Evolutionary conservation across 2,888 invertebrate species (phyloP).

Genomic region (Lasiommata megera): DNA sequence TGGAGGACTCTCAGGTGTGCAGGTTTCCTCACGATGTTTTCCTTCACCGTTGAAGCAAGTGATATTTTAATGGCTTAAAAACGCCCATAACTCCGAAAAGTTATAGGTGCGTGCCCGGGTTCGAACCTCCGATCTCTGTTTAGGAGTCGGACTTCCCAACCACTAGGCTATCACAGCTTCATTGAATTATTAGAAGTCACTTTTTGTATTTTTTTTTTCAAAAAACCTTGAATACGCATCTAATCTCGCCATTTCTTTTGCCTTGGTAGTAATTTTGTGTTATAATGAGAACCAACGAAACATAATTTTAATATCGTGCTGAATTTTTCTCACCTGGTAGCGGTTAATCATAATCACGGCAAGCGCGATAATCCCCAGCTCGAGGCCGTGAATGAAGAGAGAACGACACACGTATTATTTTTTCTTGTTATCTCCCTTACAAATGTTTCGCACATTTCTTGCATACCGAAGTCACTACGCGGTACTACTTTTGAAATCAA

Average conservation of each 20-base stretch:
- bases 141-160: too few species aligned
- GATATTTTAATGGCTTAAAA: too few species aligned
- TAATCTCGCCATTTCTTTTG: conserved; percentile 5
- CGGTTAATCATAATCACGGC: conserved; percentile 67
- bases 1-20: too few species aligned
- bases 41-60: too few species aligned
- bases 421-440: conserved; percentile 51
- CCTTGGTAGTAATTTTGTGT: conserved; percentile 38
- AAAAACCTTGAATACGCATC: conserved; percentile 6
- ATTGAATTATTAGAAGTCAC: too few species aligned
- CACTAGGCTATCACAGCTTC: too few species aligned
- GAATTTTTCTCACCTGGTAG: conserved; percentile 51
- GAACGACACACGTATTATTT: conserved; percentile 59
- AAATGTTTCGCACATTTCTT: conserved; percentile 44
- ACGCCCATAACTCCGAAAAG: too few species aligned
- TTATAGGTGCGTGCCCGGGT: too few species aligned
- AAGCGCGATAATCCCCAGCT: conserved; percentile 61
- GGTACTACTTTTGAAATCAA: too few species aligned
- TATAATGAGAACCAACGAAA: conserved; percentile 52
- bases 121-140: too few species aligned
- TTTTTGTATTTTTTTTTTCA: not conserved
- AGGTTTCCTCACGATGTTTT: too few species aligned
- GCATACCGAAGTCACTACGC: conserved; percentile 26
- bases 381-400: conserved; percentile 51
- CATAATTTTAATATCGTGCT: conserved; percentile 65